These are phyloP conservation scores for Nyctalus aviator DNA, from an alignment of 2,797 vertebrate genomes.

Conservation along the genomic window DNA sequence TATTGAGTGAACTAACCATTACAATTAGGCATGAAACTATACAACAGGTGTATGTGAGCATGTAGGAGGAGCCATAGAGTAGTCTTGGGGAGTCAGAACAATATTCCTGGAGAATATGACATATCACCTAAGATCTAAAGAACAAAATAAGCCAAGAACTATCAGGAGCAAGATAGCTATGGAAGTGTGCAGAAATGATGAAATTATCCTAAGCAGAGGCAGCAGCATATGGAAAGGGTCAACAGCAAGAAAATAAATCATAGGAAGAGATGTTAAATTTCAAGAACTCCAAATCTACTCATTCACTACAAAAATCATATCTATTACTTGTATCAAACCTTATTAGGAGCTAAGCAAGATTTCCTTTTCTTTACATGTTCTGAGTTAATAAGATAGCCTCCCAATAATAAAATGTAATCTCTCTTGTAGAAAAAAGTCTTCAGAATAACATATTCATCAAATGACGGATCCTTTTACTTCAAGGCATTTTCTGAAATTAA, in stretches of 20 bases:
- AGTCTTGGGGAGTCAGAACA: neutral
- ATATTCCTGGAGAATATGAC: neutral
- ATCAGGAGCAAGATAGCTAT: neutral
- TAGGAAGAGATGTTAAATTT: neutral
- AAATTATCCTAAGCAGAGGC: neutral
- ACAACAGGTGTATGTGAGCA: neutral
- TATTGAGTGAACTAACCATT: neutral
- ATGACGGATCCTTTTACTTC: constrained; percentile 23
- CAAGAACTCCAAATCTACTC: neutral
- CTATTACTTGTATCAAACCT: constrained; percentile 36
- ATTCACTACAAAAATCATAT: neutral
- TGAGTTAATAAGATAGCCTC: constrained; percentile 59
- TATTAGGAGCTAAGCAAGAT: neutral
- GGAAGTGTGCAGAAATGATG: neutral
- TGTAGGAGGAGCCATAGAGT: neutral
- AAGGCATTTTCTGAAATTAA: constrained; percentile 65
- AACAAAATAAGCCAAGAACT: constrained; percentile 9
- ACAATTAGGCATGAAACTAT: neutral
- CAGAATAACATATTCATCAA: constrained; percentile 25
- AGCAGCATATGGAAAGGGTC: neutral
- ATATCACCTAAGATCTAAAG: neutral
- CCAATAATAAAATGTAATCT: constrained; percentile 35
- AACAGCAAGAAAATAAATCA: neutral
- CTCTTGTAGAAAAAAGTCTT: neutral
- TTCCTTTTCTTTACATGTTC: constrained; percentile 42